phyloP scores from a whole-genome alignment of 92 coral and sea anemone genomes.

The Porites divaricata region DNA sequence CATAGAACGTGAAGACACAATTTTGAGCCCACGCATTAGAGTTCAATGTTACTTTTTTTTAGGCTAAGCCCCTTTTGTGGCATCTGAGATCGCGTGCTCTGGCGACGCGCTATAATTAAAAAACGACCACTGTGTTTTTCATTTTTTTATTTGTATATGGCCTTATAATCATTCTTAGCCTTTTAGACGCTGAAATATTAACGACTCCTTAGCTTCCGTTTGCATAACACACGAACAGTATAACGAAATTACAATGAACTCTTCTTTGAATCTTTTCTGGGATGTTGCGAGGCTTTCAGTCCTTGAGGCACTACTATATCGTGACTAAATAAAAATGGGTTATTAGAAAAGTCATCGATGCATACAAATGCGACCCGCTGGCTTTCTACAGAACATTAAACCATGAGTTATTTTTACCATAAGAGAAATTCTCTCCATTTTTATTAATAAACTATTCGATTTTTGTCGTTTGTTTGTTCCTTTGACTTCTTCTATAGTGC shows the following conservation, averaged over 20 bases:
- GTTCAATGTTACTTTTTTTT: neutral
- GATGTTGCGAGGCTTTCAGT: neutral
- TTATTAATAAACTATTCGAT: too few species aligned
- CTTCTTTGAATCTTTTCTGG: too few species aligned
- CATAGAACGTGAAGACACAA: neutral
- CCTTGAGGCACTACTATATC: neutral
- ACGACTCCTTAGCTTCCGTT: neutral
- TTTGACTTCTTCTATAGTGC: too few species aligned
- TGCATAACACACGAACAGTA: neutral
- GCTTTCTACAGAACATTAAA: neutral
- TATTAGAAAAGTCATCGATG: neutral
- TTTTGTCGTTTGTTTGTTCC: too few species aligned
- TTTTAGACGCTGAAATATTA: constrained; percentile 1
- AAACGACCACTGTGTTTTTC: neutral
- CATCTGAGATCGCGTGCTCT: neutral
- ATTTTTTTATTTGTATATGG: neutral
- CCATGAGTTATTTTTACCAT: neutral
- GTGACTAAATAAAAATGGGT: neutral
- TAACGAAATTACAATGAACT: neutral
- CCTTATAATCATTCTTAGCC: neutral
- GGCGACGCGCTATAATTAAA: neutral
- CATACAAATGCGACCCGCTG: neutral
- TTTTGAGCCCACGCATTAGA: constrained; percentile 19
- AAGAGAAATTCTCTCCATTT: neutral
- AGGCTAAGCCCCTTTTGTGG: neutral